Conservation (phyloP, 2,888 invertebrate genomes). For the Tholera decimalis region DNA sequence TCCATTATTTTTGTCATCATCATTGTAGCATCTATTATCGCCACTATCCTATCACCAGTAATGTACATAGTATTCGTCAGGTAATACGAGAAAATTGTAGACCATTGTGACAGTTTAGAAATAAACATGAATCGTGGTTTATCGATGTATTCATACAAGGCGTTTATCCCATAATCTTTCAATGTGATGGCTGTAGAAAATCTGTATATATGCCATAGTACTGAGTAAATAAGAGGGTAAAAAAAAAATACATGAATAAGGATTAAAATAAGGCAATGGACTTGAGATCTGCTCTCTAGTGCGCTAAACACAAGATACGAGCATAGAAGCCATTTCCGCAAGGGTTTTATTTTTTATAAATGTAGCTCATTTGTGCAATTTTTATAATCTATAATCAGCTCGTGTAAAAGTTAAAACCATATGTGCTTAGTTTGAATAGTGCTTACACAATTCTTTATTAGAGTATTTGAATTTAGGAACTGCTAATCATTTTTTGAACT, state of each 20-base stretch:
- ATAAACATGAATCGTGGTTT: constrained; percentile 61
- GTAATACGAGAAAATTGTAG: constrained; percentile 17
- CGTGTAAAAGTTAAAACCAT: no score
- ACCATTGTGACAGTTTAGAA: constrained; percentile 59
- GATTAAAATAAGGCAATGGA: constrained; percentile 63
- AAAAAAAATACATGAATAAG: constrained; percentile 60
- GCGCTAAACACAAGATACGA: constrained; percentile 56
- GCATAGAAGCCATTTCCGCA: constrained; percentile 51
- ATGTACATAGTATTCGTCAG: constrained; percentile 53
- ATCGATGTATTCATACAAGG: constrained; percentile 52
- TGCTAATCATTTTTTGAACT: no score
- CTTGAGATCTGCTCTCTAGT: constrained; percentile 69
- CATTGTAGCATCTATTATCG: constrained; percentile 12
- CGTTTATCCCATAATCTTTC: constrained; percentile 45
- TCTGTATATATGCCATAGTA: constrained; percentile 71
- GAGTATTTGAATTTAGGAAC: no score
- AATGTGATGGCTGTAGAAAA: constrained; percentile 62
- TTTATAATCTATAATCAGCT: constrained; percentile 48
- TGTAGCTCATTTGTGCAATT: constrained; percentile 58
- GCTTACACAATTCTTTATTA: no score
- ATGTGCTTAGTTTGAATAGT: no score
- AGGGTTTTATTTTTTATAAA: constrained; percentile 65
- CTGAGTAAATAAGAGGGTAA: constrained; percentile 63
- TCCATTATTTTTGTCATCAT: constrained; percentile 1
- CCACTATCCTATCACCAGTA: constrained; percentile 29